phyloP scores from a whole-genome alignment of 2,797 vertebrate species.

The Tapirus indicus region DNA sequence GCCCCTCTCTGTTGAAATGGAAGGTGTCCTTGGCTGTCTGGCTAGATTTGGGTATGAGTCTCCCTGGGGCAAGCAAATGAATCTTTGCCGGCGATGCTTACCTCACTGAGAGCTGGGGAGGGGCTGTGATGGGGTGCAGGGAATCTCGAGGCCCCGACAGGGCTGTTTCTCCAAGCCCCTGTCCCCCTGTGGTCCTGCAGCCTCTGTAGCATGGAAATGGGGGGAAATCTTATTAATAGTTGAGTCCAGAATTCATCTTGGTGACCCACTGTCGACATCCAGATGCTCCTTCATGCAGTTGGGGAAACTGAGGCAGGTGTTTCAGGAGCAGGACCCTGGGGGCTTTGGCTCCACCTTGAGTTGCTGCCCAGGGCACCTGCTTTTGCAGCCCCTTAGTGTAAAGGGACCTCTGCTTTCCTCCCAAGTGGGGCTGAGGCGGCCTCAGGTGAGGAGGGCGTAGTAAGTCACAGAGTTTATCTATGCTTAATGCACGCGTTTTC shows the following conservation, averaged over 20 bases:
- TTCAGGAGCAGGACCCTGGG: neutral
- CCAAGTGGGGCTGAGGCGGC: neutral
- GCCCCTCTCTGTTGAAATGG: neutral
- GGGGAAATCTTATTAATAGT: neutral
- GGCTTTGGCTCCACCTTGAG: neutral
- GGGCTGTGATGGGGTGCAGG: neutral
- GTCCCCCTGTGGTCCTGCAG: neutral
- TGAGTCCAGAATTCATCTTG: neutral
- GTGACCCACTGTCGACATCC: neutral
- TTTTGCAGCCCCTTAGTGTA: neutral
- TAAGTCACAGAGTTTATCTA: rapidly evolving
- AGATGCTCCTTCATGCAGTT: neutral
- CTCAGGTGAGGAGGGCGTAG: neutral
- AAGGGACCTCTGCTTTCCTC: neutral
- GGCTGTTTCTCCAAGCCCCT: neutral
- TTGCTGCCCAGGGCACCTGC: rapidly evolving
- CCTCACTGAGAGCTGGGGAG: neutral
- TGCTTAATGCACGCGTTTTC: rapidly evolving
- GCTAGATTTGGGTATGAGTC: neutral
- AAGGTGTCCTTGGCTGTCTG: neutral
- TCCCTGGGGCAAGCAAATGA: neutral
- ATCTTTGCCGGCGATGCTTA: rapidly evolving
- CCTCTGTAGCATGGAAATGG: rapidly evolving
- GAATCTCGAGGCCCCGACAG: rapidly evolving
- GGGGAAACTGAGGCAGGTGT: neutral